A percentile compares a stretch with the other conserved stretches of the same genome.
These are phyloP conservation scores for Serinus canaria DNA, from an alignment of 2,113 vertebrate genomes.

Conservation along the genomic window DNA sequence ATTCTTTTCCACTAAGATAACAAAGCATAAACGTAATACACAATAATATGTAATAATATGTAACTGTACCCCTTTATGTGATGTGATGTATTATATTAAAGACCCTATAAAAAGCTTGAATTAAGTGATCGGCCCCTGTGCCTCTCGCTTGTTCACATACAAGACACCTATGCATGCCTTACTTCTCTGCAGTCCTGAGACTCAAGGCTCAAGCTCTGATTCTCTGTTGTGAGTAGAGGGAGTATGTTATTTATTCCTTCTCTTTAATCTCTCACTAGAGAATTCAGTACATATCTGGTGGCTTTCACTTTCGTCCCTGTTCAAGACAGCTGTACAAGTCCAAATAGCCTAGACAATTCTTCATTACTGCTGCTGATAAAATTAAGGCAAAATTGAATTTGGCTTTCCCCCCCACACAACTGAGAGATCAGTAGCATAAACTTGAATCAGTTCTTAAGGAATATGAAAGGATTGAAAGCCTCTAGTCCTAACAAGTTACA, in stretches of 20 bases:
- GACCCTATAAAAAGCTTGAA: background rate
- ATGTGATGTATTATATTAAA: background rate
- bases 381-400: background rate
- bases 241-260: background rate
- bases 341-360: background rate
- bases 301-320: background rate
- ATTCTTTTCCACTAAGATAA: background rate
- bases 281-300: background rate
- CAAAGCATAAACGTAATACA: background rate
- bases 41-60: background rate
- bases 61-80: background rate
- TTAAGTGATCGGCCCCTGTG: background rate
- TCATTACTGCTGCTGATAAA: background rate
- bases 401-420: background rate
- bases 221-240: background rate
- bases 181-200: background rate
- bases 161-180: background rate
- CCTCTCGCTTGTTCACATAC: background rate
- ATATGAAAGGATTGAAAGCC: background rate
- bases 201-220: background rate
- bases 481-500: background rate
- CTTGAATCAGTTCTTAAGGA: background rate
- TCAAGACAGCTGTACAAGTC: background rate
- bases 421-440: background rate
- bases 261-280: background rate